Evolutionary conservation across 2,888 invertebrate species (phyloP), one percentile per base, ranked within the genome.

Genomic region (Netelia melanura): DNA sequence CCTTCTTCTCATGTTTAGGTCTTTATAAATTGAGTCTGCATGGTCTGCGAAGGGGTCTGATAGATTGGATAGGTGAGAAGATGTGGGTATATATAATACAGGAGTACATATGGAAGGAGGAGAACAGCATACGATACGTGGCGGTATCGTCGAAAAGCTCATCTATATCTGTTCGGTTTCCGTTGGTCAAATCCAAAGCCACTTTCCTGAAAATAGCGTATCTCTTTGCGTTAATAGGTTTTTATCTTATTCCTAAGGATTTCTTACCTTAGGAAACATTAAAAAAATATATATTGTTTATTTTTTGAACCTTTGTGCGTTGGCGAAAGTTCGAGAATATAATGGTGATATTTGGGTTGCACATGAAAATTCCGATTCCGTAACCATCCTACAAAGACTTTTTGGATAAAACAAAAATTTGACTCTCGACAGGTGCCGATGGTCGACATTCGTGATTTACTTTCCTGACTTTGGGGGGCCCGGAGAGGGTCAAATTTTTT

Each of bases 21-120:
- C 79, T 84, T 87, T 87, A 84, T 86, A 87, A 86, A 85, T 86
- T 68, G 83, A 72, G 72, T 79, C 76, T 81, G 71, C 70, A 85
- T 67, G 38, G 61, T 38, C 65, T 54, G 78, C 78, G 87, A 54
- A 56, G 81, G 72, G 68, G 38, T 8, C 85, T 86, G 85, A 86
- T 85, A 77, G 81, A 85, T 86, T 83, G 83, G 72, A 82, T 72
- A 56, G 75, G 67, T 58, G 58, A 52, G 70, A 79, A 52, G 70
- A 79, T 70, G 62, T 44, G 43, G 17, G 65, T 52, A 79, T 68
- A 44, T 62, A 75, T 43, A 58, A 56, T 44, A 52, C 21, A 23
- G 43, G 44, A 62, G 44, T 21, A 56, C 38, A 54, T 61, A 30
- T 58, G 38, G 17, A 72, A 25, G 44, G 30, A 17, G 14, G 9